Conservation (phyloP, 2,888 invertebrate genomes). For the Acrobasis repandana region DNA sequence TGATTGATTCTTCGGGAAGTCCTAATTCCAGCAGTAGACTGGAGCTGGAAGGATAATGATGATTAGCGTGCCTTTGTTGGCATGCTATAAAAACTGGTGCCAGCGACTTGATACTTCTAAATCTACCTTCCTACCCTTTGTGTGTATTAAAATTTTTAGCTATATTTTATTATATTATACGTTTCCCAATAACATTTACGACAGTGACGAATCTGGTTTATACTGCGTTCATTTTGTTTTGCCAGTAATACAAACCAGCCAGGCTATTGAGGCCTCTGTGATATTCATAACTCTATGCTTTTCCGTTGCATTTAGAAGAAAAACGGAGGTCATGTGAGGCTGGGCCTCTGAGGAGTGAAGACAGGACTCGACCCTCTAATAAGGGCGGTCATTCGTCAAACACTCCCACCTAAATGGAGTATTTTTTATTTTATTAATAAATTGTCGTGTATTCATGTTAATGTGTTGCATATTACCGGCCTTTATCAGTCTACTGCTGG, state of each 20-base stretch:
- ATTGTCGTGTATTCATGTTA: too few relatives aligned
- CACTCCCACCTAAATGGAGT: constrained; percentile 23
- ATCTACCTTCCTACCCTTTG: too few relatives aligned
- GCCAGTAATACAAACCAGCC: constrained; percentile 22
- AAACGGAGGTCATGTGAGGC: constrained; percentile 16
- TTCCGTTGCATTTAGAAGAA: background rate
- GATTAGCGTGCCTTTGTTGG: too few relatives aligned
- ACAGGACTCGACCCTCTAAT: constrained; percentile 38
- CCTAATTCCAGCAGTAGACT: too few relatives aligned
- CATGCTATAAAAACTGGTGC: too few relatives aligned
- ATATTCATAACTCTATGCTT: background rate
- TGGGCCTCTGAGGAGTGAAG: constrained; percentile 29
- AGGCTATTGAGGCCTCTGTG: constrained; percentile 10
- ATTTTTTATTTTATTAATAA: constrained; percentile 4
- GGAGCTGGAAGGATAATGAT: too few relatives aligned
- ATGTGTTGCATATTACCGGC: too few relatives aligned
- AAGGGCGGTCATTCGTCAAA: constrained; percentile 40
- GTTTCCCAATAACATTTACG: background rate
- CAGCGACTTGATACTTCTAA: too few relatives aligned
- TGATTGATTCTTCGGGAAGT: too few relatives aligned
- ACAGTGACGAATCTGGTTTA: constrained; percentile 21
- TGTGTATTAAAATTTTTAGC: too few relatives aligned
- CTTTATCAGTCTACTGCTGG: too few relatives aligned
- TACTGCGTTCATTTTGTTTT: constrained; percentile 16
- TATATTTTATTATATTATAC: too few relatives aligned